These are phyloP conservation scores for Phengaris arion DNA, from an alignment of 2,888 invertebrate species.

Conservation along the genomic window DNA sequence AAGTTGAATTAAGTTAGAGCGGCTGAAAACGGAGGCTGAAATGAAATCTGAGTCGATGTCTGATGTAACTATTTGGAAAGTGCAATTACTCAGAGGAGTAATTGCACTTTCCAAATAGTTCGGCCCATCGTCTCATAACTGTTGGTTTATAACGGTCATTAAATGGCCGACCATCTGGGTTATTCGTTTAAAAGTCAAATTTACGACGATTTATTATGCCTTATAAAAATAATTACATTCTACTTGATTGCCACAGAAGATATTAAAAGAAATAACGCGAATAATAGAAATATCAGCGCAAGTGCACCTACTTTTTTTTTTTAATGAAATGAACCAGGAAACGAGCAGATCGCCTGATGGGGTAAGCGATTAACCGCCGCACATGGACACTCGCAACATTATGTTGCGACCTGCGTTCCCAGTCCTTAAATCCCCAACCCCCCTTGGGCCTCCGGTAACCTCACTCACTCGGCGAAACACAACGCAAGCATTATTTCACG, in stretches of 20 bases:
- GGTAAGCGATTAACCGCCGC: no score
- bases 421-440: no score
- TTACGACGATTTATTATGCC: background rate
- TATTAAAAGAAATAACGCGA: background rate
- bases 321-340: no score
- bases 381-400: no score
- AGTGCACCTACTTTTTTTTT: no score
- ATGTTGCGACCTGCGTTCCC: no score
- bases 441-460: no score
- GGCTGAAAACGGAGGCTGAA: background rate
- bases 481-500: no score
- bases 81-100: background rate
- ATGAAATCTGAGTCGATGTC: slow-evolving; percentile 12
- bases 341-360: no score
- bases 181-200: background rate
- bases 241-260: background rate
- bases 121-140: background rate
- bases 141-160: background rate
- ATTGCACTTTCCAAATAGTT: slow-evolving; percentile 22
- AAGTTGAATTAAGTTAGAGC: background rate
- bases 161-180: background rate
- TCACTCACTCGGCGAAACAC: no score
- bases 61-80: background rate
- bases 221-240: background rate
- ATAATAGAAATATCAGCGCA: background rate